phyloP scores from a whole-genome alignment of 2,888 invertebrate species.

The Drosophila nigricruria region DNA sequence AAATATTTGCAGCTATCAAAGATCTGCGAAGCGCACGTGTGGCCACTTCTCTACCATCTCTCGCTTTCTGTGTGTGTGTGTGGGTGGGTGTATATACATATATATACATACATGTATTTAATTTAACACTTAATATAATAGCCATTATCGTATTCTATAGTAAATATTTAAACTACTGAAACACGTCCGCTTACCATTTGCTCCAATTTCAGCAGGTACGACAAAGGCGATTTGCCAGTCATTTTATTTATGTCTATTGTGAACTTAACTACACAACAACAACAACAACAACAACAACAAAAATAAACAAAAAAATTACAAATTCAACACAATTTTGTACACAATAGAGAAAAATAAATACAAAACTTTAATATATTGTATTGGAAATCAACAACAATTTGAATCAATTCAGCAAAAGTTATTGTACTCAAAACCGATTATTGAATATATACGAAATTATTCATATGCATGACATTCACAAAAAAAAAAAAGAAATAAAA shows the following conservation, averaged over 20 bases:
- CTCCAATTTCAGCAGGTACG: slow-evolving; percentile 82
- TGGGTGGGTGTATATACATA: slow-evolving; percentile 13
- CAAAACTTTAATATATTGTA: slow-evolving; percentile 13
- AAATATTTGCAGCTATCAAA: slow-evolving; percentile 12
- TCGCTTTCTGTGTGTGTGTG: neutral
- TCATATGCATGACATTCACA: slow-evolving; percentile 41
- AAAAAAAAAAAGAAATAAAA: slow-evolving; percentile 6
- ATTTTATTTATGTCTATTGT: slow-evolving; percentile 35
- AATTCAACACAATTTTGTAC: slow-evolving; percentile 2
- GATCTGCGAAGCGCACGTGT: slow-evolving; percentile 42
- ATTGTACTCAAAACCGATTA: slow-evolving; percentile 31
- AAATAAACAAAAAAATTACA: neutral
- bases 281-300: neutral
- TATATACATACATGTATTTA: no score
- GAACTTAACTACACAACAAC: neutral
- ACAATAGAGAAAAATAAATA: slow-evolving; percentile 4
- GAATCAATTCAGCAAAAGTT: slow-evolving; percentile 29
- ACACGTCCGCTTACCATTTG: slow-evolving; percentile 76
- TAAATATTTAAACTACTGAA: neutral
- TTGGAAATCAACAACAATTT: slow-evolving; percentile 13
- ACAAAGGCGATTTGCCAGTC: slow-evolving; percentile 56
- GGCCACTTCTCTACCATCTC: slow-evolving; percentile 2
- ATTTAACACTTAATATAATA: slow-evolving; percentile 27
- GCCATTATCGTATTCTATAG: slow-evolving; percentile 18
- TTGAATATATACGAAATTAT: slow-evolving; percentile 18